Percentiles rank a stretch among this genome's conserved stretches.
These are phyloP conservation scores for Cydia strobilella DNA, from an alignment of 1,140 invertebrate species.

Conservation along the genomic window DNA sequence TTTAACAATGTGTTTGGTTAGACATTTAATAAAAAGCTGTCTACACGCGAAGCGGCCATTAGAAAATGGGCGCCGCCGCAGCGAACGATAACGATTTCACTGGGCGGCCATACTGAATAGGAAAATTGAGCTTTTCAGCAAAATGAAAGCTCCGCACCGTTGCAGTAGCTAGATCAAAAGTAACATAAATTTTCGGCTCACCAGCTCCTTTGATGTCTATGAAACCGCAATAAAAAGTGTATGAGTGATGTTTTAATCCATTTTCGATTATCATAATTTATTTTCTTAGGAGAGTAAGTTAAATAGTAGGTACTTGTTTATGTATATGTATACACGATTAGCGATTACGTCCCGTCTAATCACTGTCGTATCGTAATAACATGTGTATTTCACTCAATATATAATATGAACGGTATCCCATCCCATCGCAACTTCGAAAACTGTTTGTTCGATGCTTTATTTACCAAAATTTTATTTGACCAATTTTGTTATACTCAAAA, in stretches of 20 bases:
- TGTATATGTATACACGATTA: too few species aligned
- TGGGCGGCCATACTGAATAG: conserved; percentile 68
- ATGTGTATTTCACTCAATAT: too few species aligned
- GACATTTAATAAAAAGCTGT: conserved; percentile 61
- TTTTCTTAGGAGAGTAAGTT: not conserved
- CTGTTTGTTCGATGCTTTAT: too few species aligned
- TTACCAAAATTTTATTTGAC: too few species aligned
- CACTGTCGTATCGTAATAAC: too few species aligned
- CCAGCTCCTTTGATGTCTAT: conserved; percentile 57
- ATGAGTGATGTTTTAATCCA: conserved; percentile 41
- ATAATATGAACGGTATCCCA: too few species aligned
- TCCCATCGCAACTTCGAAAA: too few species aligned
- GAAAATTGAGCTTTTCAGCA: conserved; percentile 77
- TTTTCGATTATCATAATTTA: not conserved
- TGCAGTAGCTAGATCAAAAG: conserved; percentile 66
- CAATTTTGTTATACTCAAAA: too few species aligned
- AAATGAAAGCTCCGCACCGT: conserved; percentile 70
- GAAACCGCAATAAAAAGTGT: conserved; percentile 48
- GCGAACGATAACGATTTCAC: conserved; percentile 70
- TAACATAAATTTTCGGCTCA: conserved; percentile 62
- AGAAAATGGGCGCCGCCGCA: conserved; percentile 69
- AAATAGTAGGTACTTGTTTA: too few species aligned
- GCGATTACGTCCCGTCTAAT: too few species aligned
- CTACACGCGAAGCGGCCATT: conserved; percentile 71
- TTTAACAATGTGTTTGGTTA: conserved; percentile 44